Conservation (phyloP, 2,888 invertebrate genomes). For the Athalia rosae region DNA sequence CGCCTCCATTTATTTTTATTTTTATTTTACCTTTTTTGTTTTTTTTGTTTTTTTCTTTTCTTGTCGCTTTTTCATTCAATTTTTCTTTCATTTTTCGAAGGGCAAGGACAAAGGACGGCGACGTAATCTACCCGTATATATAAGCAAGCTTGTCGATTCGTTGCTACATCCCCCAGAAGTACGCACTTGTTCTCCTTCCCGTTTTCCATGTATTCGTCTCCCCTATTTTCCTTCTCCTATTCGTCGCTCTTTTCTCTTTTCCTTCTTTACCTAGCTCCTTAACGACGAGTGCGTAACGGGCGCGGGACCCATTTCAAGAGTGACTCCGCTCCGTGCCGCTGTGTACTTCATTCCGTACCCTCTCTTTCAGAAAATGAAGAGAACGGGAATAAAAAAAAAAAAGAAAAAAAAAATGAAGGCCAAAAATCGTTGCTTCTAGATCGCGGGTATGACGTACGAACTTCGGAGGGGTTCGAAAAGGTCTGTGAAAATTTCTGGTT, state of each 20-base stretch:
- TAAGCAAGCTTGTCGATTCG: background rate
- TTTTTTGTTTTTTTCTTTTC: slow-evolving; percentile 1
- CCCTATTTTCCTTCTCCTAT: background rate
- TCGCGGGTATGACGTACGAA: no score
- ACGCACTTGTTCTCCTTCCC: no score
- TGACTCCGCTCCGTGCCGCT: background rate
- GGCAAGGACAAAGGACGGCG: background rate
- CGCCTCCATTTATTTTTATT: background rate
- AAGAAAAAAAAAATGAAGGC: background rate
- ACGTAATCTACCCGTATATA: background rate
- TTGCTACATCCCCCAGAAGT: no score
- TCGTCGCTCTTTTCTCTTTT: background rate
- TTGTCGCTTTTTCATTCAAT: no score
- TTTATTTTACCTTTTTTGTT: background rate
- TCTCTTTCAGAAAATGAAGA: background rate
- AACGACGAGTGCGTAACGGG: slow-evolving; percentile 3
- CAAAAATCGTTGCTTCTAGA: background rate
- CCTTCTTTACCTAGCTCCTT: background rate
- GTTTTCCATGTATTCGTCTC: no score
- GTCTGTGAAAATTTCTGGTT: no score
- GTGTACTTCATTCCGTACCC: background rate
- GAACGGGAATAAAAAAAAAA: background rate
- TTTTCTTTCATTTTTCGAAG: no score
- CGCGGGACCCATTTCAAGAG: background rate
- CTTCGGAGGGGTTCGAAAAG: no score